These are phyloP conservation scores for Hippoglossus stenolepis DNA, from an alignment of 2,113 vertebrate genomes.

Conservation along the genomic window DNA sequence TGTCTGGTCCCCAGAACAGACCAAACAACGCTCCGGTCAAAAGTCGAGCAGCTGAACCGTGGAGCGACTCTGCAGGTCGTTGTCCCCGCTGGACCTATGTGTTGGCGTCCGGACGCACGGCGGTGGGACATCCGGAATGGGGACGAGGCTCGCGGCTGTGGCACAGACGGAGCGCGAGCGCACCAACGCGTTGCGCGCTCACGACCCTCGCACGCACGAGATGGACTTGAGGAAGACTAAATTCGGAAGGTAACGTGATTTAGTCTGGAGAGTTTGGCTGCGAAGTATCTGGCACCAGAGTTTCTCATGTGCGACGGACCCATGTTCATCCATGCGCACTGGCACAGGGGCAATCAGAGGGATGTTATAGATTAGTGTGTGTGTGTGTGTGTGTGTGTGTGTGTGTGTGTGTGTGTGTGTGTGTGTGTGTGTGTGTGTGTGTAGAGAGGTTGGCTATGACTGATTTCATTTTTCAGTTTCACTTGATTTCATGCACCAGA, in stretches of 20 bases:
- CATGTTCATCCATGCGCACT: slow-evolving; percentile 55
- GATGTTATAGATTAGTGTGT: slow-evolving; percentile 63
- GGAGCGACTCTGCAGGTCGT: background rate
- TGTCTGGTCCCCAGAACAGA: no score
- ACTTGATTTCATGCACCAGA: background rate
- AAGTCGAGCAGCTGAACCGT: background rate
- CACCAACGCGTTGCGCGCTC: slow-evolving; percentile 22
- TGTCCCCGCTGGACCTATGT: slow-evolving; percentile 40
- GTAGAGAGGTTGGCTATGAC: background rate
- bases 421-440: no score
- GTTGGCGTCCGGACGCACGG: slow-evolving; percentile 46
- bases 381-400: slow-evolving; percentile 14
- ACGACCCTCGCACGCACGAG: slow-evolving; percentile 44
- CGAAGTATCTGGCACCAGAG: background rate
- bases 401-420: no score
- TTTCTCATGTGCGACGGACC: slow-evolving; percentile 18
- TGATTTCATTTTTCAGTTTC: background rate
- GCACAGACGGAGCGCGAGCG: slow-evolving; percentile 40
- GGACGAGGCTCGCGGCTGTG: slow-evolving; percentile 32
- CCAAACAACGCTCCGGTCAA: background rate
- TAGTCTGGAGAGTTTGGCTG: background rate
- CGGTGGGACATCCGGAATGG: slow-evolving; percentile 74
- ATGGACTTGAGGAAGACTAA: slow-evolving; percentile 93
- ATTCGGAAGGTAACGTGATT: slow-evolving; percentile 87
- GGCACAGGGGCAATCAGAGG: slow-evolving; percentile 31